Evolutionary conservation across 2,888 invertebrate genomes (phyloP), one percentile per base, ranked within the genome.

Genomic region (Brachyptera risi): DNA sequence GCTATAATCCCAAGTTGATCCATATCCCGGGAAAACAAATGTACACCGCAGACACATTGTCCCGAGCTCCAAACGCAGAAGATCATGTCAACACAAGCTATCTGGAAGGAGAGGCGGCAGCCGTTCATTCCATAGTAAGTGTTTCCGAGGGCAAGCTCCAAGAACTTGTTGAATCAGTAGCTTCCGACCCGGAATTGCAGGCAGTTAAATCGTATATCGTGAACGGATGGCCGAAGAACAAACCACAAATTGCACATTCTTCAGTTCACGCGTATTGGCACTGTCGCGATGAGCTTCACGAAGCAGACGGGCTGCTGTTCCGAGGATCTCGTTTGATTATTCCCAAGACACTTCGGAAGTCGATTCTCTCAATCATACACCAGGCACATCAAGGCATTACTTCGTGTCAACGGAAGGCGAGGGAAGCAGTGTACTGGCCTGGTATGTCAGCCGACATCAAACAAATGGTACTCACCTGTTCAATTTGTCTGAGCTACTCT

Each of bases 391-490:
- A 42, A 23, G 58, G 58, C 21, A 27, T 58, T 13, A 26, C 21
- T n/a, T 23, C 31, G n/a, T 26, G 42, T 26, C 40, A 27, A 58
- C 23, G 24, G 1, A 58, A 44, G 27, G 47, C 58, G 11, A 7
- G 23, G 37, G 13, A 42, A 15, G 44, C 42, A 24, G 15, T 51
- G 9, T 51, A 51, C 17, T 58, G 47, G 58, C 58, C 58, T 26
- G 44, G 44, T 13, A 58, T 58, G 26, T 26, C 68, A 57, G 24
- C 3, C 9, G 68, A 73, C 21, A 68, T 73, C 38, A 68, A 70
- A 51, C 35, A 68, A 7, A 35, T 57, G 19, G 56, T 64, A 47
- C 40, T 31, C 13, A 27, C 37, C 1, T 64, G 64, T 40, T n/a
- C 23, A 5, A 31, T 37, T 1, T 63, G 58, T 51, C 38, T 24